Base-by-base conservation (phyloP, 2,113 vertebrate species). In the Ceyx melanurus region DNA sequence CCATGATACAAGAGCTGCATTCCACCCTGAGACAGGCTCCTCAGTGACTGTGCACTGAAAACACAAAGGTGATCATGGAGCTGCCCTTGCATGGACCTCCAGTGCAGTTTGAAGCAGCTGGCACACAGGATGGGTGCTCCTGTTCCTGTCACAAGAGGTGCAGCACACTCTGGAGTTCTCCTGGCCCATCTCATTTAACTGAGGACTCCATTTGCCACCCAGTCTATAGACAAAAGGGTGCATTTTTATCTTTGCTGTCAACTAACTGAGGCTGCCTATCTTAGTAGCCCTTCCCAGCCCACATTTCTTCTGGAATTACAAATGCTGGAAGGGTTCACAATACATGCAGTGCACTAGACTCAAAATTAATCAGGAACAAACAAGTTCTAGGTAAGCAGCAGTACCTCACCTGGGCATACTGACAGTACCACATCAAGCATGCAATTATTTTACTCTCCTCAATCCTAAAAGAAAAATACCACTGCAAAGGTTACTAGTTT, bases 391-490 rank as follows among this genome's bases (percentile, higher is more conserved):
- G 64, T 48, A 58, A 91, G 67, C 2, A 15, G 70, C 77, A 56
- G 70, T 66, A 60, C 56, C 94, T 95, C 83, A 93, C 33, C 19
- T 13, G 79, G 71, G 43, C 78, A 67, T 16, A 62, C 4, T 62
- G 79, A 78, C 85, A 96, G 90, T 2, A 56, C 5, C 76, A 70
- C 65, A 46, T 83, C 86, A 83, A 90, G 42, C 88, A 80, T 93
- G 58, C 87, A 91, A 42, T 64, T 53, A 11, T 2, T 42, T 62
- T 40, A 71, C 51, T 78, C 84, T n/a, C 58, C 62, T 88, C 79
- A 64, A 28, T 25, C 90, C 86, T 94, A 75, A 84, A 89, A 88
- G 65, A 87, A 86, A 92, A 83, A 23, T 35, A 87, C 7, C 85
- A 86, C 35, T 45, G 45, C 26, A 10, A 51, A 94, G 75, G 54